Evolutionary conservation across 2,113 vertebrate species (phyloP).

Genomic region (Istiophorus platypterus): DNA sequence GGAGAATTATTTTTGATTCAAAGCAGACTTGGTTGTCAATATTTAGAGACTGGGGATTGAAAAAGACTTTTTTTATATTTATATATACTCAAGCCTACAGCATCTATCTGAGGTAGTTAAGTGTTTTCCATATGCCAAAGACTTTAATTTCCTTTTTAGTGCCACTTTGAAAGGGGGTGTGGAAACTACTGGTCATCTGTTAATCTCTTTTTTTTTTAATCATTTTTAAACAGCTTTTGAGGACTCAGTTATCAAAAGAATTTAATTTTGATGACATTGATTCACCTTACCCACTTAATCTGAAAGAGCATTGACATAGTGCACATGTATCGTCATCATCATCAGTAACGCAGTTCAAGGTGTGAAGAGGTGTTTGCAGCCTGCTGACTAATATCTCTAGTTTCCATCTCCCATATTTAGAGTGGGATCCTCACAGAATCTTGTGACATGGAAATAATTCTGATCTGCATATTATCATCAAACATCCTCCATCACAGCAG

Average conservation of each 20-base stretch:
- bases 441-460: background rate
- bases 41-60: background rate
- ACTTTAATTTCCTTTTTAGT: background rate
- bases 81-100: background rate
- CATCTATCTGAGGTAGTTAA: background rate
- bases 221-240: background rate
- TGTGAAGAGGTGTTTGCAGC: slow-evolving; percentile 35
- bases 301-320: background rate
- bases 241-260: background rate
- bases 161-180: background rate
- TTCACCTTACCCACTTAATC: background rate
- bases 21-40: background rate
- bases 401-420: slow-evolving; percentile 20
- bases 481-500: background rate
- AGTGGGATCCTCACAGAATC: slow-evolving; percentile 10
- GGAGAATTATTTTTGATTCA: background rate
- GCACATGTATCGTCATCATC: background rate
- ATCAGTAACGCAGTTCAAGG: background rate
- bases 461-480: slow-evolving; percentile 1
- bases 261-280: background rate
- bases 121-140: background rate
- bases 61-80: background rate
- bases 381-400: slow-evolving; percentile 3
- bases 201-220: background rate
- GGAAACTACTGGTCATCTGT: background rate